Evolutionary conservation across 2,797 vertebrate genomes (phyloP).

Genomic region (Bryconaethiops microstoma): DNA sequence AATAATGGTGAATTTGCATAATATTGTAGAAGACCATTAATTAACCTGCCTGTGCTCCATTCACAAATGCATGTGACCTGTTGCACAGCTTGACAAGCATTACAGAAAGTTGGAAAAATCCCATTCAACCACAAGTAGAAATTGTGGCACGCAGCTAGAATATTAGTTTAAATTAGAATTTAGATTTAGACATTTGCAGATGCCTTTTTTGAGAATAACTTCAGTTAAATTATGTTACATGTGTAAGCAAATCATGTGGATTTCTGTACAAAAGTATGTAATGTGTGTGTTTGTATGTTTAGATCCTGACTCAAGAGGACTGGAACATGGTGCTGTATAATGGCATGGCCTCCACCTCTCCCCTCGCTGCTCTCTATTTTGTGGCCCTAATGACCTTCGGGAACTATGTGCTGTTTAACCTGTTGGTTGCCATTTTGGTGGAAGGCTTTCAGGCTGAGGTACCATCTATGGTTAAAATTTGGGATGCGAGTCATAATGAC

Average conservation of each 20-base stretch:
- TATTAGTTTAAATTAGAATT: too few relatives aligned
- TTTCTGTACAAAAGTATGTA: background rate
- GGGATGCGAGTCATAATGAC: background rate
- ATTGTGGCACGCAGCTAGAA: background rate
- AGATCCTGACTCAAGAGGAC: slow-evolving; percentile 99
- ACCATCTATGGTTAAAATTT: background rate
- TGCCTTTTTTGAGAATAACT: too few relatives aligned
- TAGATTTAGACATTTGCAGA: too few relatives aligned
- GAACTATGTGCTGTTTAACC: slow-evolving; percentile 98
- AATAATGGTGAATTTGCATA: background rate
- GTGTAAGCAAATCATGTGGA: too few relatives aligned
- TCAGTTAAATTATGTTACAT: too few relatives aligned
- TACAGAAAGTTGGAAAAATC: background rate
- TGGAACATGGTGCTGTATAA: slow-evolving; percentile 99
- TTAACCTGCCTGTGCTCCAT: background rate
- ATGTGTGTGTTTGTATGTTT: slow-evolving; percentile 23
- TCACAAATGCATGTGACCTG: background rate
- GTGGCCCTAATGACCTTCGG: slow-evolving; percentile 99
- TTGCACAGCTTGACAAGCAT: background rate
- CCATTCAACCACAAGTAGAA: background rate
- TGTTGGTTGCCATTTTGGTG: slow-evolving; percentile 96
- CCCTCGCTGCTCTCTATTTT: slow-evolving; percentile 96
- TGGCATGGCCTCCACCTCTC: slow-evolving; percentile 96
- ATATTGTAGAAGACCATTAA: background rate
- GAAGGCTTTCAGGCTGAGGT: slow-evolving; percentile 99